Evolutionary conservation across 1,140 invertebrate species (phyloP).

Genomic region (Metopolophium dirhodum): DNA sequence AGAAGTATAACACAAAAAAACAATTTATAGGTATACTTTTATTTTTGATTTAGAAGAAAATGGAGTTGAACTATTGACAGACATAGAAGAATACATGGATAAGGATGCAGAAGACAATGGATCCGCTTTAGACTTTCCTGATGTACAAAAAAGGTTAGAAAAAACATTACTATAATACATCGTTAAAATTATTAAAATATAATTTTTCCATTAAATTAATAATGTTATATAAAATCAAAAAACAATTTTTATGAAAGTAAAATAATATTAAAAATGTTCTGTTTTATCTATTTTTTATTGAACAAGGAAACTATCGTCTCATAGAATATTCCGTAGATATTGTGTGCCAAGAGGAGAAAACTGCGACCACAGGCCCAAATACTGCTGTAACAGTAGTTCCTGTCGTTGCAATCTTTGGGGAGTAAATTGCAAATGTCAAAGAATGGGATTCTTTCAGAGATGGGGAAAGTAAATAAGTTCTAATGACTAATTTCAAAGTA

Average conservation of each 20-base stretch:
- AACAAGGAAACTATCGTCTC: background rate
- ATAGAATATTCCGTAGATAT: constrained; percentile 75
- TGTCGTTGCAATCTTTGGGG: constrained; percentile 92
- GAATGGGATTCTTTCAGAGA: constrained; percentile 88
- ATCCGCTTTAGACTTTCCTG: background rate
- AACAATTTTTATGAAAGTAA: background rate
- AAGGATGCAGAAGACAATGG: background rate
- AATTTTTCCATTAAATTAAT: background rate
- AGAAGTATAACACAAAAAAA: too few species aligned
- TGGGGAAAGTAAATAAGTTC: constrained; percentile 70
- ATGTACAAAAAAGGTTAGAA: constrained; percentile 36
- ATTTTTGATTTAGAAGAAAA: background rate
- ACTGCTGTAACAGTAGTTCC: constrained; percentile 84
- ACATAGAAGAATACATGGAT: background rate
- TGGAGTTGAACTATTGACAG: background rate
- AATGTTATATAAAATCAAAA: background rate
- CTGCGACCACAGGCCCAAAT: constrained; percentile 83
- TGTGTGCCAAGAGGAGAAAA: constrained; percentile 80
- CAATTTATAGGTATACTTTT: background rate
- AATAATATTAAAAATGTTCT: background rate
- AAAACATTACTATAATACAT: background rate
- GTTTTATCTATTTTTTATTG: background rate
- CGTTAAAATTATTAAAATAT: background rate
- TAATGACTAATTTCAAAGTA: background rate
- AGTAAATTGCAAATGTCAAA: constrained; percentile 86